A percentile compares a stretch with the other conserved stretches of the same genome.
Conservation (phyloP, 2,797 vertebrate species). For the Poecilia wingei region DNA sequence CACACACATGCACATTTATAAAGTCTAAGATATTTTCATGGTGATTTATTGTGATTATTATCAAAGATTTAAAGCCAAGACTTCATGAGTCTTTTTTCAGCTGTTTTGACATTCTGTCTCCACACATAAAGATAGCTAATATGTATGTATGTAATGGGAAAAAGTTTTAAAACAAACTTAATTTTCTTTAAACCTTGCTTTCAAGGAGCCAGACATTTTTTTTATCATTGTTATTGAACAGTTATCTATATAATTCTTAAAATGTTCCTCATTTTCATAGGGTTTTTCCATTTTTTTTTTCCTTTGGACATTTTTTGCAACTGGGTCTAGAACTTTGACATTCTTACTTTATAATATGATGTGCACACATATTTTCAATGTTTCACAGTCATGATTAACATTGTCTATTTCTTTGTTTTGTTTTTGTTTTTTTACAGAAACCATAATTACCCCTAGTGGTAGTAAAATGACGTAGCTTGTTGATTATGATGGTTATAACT, state of each 20-base stretch:
- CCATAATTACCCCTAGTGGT: background rate
- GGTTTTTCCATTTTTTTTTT: background rate
- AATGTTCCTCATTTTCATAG: background rate
- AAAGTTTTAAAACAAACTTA: slow-evolving; percentile 12
- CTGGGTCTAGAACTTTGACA: background rate
- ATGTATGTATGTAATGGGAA: background rate
- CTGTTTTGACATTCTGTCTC: slow-evolving; percentile 36
- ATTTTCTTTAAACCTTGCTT: slow-evolving; percentile 14
- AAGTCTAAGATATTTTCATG: slow-evolving; percentile 52
- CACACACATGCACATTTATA: slow-evolving; percentile 56
- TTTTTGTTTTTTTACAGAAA: no score
- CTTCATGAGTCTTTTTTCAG: slow-evolving; percentile 29
- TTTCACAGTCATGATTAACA: background rate
- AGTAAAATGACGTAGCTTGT: background rate
- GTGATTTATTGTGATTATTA: slow-evolving; percentile 49
- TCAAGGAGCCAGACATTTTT: background rate
- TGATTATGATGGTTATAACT: no score
- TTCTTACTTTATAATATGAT: background rate
- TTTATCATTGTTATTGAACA: background rate
- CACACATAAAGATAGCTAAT: slow-evolving; percentile 7
- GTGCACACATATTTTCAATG: background rate
- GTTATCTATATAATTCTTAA: background rate
- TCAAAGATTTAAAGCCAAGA: slow-evolving; percentile 47
- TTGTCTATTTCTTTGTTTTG: no score
- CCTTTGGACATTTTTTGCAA: background rate